phyloP scores from a whole-genome alignment of 2,113 vertebrate species.

The Vulpes vulpes region DNA sequence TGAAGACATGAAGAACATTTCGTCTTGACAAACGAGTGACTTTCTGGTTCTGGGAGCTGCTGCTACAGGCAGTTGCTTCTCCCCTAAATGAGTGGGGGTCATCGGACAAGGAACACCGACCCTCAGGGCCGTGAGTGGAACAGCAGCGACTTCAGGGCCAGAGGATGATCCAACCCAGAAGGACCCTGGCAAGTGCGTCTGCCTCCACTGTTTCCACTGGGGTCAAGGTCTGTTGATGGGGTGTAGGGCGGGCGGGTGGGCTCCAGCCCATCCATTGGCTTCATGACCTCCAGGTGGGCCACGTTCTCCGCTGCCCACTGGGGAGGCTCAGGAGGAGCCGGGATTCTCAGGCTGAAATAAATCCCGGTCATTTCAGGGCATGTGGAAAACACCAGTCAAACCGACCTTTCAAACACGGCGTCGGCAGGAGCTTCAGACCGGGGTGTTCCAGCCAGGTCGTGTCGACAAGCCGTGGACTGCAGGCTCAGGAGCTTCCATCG shows the following conservation, averaged over 20 bases:
- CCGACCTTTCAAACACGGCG: not conserved
- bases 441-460: not conserved
- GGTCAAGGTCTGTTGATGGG: too few species aligned
- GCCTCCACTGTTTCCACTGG: not conserved
- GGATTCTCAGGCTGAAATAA: not conserved
- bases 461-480: not conserved
- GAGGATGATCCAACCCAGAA: not conserved
- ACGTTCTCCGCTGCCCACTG: not conserved
- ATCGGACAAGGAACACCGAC: rapidly evolving
- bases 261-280: not conserved
- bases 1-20: not conserved
- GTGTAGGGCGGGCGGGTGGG: rapidly evolving
- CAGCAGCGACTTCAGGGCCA: not conserved
- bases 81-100: not conserved
- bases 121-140: not conserved
- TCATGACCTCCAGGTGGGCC: not conserved
- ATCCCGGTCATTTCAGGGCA: not conserved
- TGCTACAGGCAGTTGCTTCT: not conserved
- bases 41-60: not conserved
- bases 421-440: not conserved
- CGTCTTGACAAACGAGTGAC: not conserved
- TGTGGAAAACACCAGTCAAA: not conserved
- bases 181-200: too few species aligned
- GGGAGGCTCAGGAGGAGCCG: not conserved
- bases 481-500: not conserved